Evolutionary conservation across 1,140 invertebrate genomes (phyloP).

Genomic region (Grapholita molesta): DNA sequence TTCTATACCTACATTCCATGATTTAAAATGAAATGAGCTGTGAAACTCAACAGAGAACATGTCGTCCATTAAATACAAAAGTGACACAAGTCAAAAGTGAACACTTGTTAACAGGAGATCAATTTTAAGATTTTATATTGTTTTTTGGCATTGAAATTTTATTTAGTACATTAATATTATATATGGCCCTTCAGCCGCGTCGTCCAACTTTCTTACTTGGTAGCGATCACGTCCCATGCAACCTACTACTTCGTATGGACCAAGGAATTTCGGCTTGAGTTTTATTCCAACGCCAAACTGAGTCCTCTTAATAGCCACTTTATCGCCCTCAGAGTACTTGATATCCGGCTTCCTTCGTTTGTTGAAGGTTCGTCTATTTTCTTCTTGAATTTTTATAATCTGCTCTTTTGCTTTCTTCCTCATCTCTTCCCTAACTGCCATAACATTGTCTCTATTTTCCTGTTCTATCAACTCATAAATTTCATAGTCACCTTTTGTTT

Average conservation of each 20-base stretch:
- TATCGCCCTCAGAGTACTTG: constrained; percentile 43
- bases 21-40: constrained; percentile 35
- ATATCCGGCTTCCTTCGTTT: constrained; percentile 27
- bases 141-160: too few species aligned
- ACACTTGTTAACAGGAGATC: too few species aligned
- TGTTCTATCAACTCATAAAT: constrained; percentile 39
- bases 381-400: constrained; percentile 52
- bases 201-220: too few species aligned
- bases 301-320: constrained; percentile 57
- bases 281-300: constrained; percentile 54
- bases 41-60: constrained; percentile 39
- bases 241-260: too few species aligned
- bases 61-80: too few species aligned
- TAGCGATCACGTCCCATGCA: too few species aligned
- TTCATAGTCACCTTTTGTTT: constrained; percentile 26
- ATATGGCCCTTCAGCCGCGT: too few species aligned
- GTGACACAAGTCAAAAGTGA: too few species aligned
- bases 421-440: constrained; percentile 26
- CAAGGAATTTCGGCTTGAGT: constrained; percentile 50
- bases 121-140: too few species aligned
- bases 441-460: constrained; percentile 32
- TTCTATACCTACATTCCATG: too few species aligned
- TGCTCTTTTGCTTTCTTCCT: constrained; percentile 33
- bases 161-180: too few species aligned
- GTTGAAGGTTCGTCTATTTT: constrained; percentile 44